Conservation (phyloP, 2,113 vertebrate species). For the Crotalus viridis region DNA sequence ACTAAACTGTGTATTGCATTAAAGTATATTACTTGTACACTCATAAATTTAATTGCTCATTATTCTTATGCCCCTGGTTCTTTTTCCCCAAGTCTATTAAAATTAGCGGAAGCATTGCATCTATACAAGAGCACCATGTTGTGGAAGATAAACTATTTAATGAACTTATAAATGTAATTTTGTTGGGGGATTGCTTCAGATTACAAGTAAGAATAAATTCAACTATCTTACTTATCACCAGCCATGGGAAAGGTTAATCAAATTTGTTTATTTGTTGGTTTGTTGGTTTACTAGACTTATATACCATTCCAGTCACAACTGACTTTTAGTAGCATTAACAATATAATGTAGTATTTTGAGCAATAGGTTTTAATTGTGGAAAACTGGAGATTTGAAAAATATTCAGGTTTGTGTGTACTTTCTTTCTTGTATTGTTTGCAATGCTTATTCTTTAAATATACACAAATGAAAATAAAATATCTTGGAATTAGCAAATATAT, state of each 20-base stretch:
- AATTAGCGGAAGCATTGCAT: background rate
- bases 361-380: background rate
- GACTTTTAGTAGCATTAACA: background rate
- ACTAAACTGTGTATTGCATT: background rate
- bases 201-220: background rate
- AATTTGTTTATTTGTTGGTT: background rate
- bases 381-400: background rate
- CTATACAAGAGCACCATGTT: background rate
- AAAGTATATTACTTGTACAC: background rate
- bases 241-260: background rate
- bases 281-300: background rate
- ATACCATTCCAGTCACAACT: background rate
- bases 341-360: background rate
- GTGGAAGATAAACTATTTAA: background rate
- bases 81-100: background rate
- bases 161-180: background rate
- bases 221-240: background rate
- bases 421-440: background rate
- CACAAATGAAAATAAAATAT: background rate
- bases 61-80: background rate
- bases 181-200: background rate
- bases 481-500: background rate
- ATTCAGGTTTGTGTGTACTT: no score
- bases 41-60: background rate
- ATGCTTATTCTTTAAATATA: background rate